phyloP scores from a whole-genome alignment of 1,140 invertebrate species.

The Dendroctonus ponderosae region DNA sequence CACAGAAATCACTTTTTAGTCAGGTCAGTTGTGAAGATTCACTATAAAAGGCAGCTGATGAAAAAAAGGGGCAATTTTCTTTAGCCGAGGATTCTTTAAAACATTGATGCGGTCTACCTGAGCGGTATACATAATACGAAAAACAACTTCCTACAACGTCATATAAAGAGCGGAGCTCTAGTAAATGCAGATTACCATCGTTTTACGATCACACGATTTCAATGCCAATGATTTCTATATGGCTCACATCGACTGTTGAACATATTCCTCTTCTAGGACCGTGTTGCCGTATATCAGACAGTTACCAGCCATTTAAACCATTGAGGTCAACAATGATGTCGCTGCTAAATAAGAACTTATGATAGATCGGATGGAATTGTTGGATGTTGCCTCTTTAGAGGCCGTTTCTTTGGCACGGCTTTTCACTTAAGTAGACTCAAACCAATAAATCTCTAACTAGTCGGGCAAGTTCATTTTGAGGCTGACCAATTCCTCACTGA shows the following conservation, averaged over 20 bases:
- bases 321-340: conserved; percentile 9
- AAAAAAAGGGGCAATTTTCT: conserved; percentile 17
- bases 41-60: no score
- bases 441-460: no score
- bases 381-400: no score
- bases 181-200: conserved; percentile 22
- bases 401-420: no score
- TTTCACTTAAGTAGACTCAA: no score
- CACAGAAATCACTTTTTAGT: no score
- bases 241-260: conserved; percentile 22
- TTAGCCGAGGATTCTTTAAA: conserved; percentile 9
- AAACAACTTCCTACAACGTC: conserved; percentile 27
- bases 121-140: conserved; percentile 17
- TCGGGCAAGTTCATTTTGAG: no score
- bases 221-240: conserved; percentile 26
- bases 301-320: conserved; percentile 11
- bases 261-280: conserved; percentile 15
- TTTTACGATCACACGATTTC: conserved; percentile 28
- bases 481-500: no score
- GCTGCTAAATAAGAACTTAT: conserved; percentile 2
- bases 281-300: conserved; percentile 18
- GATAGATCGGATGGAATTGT: no score
- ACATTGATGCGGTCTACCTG: conserved; percentile 20
- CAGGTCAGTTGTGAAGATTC: no score
- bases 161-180: conserved; percentile 12